Conservation (phyloP, 2,888 invertebrate species). For the Machimus rusticus region DNA sequence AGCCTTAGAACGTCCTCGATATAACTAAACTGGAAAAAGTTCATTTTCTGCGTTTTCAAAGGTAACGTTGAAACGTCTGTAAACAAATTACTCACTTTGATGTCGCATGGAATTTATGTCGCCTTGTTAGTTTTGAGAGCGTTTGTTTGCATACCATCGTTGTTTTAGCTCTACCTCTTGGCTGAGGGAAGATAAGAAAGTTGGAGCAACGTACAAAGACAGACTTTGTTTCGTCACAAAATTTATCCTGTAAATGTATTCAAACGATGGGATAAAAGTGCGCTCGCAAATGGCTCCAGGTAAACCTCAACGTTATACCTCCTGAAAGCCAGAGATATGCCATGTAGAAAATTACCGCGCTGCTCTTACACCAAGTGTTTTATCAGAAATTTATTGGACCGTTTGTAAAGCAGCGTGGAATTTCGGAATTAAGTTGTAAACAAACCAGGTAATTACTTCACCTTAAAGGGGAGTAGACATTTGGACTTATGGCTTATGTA, state of each 20-base stretch:
- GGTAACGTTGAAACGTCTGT: not conserved
- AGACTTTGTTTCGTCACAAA: not conserved
- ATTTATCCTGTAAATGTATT: not conserved
- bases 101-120: conserved; percentile 13
- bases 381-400: not conserved
- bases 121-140: conserved; percentile 22
- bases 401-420: not conserved
- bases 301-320: not conserved
- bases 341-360: not conserved
- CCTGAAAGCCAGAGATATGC: not conserved
- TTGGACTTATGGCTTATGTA: not conserved
- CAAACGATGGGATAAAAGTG: not conserved
- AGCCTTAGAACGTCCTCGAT: conserved; percentile 4
- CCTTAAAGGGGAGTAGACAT: not conserved
- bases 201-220: not conserved
- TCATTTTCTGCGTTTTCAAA: not conserved
- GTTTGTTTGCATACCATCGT: conserved; percentile 14
- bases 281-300: not conserved
- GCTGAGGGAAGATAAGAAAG: not conserved
- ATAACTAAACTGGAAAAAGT: not conserved
- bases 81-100: conserved; percentile 26
- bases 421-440: not conserved
- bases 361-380: not conserved
- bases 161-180: conserved; percentile 18
- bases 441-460: not conserved